These are phyloP conservation scores for Euclidia mi DNA, from an alignment of 2,888 invertebrate genomes.

Conservation along the genomic window DNA sequence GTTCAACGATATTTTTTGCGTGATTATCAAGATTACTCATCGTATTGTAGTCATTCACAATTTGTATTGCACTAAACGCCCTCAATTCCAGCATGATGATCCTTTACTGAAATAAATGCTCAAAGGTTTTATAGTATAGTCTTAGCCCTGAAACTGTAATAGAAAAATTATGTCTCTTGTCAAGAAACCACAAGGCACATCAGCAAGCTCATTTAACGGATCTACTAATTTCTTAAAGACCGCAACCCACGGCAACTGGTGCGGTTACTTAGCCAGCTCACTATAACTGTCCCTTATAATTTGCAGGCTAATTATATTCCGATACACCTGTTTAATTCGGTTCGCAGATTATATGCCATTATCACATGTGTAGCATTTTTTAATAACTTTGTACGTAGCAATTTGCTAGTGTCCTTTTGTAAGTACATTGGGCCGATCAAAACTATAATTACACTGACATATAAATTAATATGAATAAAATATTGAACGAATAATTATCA, in stretches of 20 bases:
- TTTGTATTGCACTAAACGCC: too few species aligned
- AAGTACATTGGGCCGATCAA: not conserved
- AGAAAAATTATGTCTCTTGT: too few species aligned
- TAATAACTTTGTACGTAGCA: slow-evolving; percentile 6
- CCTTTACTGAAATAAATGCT: too few species aligned
- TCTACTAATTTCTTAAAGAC: not conserved
- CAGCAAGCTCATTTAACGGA: slow-evolving; percentile 1
- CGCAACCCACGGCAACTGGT: not conserved
- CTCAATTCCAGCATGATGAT: too few species aligned
- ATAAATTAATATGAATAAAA: not conserved
- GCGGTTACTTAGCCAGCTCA: slow-evolving; percentile 29
- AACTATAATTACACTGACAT: not conserved
- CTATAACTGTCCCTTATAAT: slow-evolving; percentile 21
- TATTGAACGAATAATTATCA: not conserved
- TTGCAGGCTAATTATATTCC: slow-evolving; percentile 30
- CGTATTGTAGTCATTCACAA: too few species aligned
- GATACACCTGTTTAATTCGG: slow-evolving; percentile 21
- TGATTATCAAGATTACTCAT: too few species aligned
- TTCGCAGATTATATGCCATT: slow-evolving; percentile 12
- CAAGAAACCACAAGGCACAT: not conserved
- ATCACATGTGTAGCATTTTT: slow-evolving; percentile 10
- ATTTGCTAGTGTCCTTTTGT: slow-evolving; percentile 9
- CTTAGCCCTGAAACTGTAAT: too few species aligned
- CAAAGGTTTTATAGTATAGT: too few species aligned
- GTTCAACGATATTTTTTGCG: too few species aligned